These are phyloP conservation scores for Phyllotreta striolata DNA, from an alignment of 2,888 invertebrate genomes.

Conservation along the genomic window DNA sequence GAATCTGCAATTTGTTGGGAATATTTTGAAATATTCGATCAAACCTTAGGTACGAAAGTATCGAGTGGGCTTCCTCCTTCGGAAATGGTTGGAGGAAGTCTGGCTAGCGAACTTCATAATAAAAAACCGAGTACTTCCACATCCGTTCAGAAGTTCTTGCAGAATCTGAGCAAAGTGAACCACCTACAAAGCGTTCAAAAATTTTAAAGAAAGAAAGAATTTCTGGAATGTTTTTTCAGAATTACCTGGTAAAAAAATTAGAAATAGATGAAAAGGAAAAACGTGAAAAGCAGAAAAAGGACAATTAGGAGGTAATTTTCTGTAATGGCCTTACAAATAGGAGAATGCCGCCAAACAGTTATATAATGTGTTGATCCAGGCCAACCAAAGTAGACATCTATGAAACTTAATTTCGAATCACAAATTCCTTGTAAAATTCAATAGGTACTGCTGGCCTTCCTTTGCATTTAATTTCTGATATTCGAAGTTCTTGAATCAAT, in stretches of 20 bases:
- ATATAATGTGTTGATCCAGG: constrained; percentile 10
- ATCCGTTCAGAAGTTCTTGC: no score
- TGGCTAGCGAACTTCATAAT: not conserved
- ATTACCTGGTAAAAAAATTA: not conserved
- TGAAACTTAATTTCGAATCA: constrained; percentile 12
- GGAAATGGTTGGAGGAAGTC: constrained; percentile 3
- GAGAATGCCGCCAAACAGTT: no score
- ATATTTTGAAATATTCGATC: constrained; percentile 4
- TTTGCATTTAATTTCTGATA: constrained; percentile 1
- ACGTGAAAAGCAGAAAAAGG: constrained; percentile 10
- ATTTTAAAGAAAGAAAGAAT: constrained; percentile 15
- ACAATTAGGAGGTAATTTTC: no score
- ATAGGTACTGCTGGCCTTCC: constrained; percentile 3
- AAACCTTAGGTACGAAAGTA: not conserved
- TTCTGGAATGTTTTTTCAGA: constrained; percentile 11
- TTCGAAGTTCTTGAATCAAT: no score
- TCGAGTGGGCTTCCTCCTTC: constrained; percentile 7
- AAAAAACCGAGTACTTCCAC: not conserved
- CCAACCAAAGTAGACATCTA: constrained; percentile 13
- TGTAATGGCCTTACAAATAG: no score
- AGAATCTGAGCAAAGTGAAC: no score
- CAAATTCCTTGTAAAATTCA: constrained; percentile 10
- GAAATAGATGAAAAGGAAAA: constrained; percentile 8
- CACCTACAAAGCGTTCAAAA: no score
- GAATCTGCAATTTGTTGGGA: constrained; percentile 14